Percentiles rank a stretch among this genome's conserved stretches.
Conservation (phyloP, 2,888 invertebrate species). For the Villa cingulata region DNA sequence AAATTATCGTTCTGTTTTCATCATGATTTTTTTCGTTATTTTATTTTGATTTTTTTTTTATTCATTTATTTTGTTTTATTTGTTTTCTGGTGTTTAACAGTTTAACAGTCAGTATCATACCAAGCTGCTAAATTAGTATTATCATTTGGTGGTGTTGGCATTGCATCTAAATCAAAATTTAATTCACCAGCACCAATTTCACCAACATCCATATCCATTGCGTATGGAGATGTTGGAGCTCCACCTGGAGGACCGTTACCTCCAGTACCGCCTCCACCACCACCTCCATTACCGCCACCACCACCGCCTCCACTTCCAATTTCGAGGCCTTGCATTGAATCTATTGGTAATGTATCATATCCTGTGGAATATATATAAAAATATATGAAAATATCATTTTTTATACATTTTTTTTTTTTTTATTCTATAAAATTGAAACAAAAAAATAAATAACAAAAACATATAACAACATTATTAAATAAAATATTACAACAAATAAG, state of each 20-base stretch:
- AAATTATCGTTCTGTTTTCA: too few relatives aligned
- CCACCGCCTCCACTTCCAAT: conserved; percentile 47
- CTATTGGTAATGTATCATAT: conserved; percentile 96
- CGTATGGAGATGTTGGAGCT: conserved; percentile 45
- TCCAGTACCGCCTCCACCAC: conserved; percentile 19
- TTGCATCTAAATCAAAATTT: conserved; percentile 66
- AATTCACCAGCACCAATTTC: conserved; percentile 58
- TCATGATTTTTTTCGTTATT: too few relatives aligned
- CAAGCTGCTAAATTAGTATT: conserved; percentile 89
- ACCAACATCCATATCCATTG: conserved; percentile 81
- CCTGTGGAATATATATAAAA: conserved; percentile 46
- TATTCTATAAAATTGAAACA: too few relatives aligned
- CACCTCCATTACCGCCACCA: conserved; percentile 16
- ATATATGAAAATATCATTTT: too few relatives aligned
- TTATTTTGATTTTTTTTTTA: neutral
- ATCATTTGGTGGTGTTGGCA: conserved; percentile 72
- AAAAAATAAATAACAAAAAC: too few relatives aligned
- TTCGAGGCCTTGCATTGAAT: conserved; percentile 89
- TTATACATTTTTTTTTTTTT: too few relatives aligned
- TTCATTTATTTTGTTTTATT: neutral
- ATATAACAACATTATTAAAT: too few relatives aligned
- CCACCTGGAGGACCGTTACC: conserved; percentile 30
- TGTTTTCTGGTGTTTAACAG: too few relatives aligned
- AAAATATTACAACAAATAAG: too few relatives aligned
- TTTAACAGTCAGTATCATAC: conserved; percentile 92